These are phyloP conservation scores for Neelides folsomi DNA, from an alignment of 2,888 invertebrate genomes.

Conservation along the genomic window DNA sequence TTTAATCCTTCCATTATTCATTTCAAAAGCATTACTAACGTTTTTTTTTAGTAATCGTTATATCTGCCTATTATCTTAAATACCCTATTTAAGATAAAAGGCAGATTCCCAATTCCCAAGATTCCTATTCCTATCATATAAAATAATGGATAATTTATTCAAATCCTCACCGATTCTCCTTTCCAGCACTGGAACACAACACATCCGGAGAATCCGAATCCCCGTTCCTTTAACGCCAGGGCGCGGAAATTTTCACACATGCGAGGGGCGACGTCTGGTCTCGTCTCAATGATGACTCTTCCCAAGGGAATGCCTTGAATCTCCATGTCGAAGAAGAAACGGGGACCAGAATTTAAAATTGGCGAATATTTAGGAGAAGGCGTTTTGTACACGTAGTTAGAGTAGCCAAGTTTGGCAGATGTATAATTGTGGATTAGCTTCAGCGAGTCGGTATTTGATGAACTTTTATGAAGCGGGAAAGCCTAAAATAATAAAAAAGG, in stretches of 20 bases:
- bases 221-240: constrained; percentile 56
- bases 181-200: constrained; percentile 71
- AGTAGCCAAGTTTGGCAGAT: constrained; percentile 30
- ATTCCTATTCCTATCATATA: no score
- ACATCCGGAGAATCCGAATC: constrained; percentile 65
- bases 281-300: constrained; percentile 60
- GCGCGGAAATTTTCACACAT: constrained; percentile 67
- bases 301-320: constrained; percentile 57
- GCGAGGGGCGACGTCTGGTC: constrained; percentile 63
- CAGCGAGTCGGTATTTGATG: constrained; percentile 29
- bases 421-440: constrained; percentile 29
- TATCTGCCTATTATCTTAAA: no score
- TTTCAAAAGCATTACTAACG: no score
- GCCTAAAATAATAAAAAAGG: constrained; percentile 16
- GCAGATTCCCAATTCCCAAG: no score
- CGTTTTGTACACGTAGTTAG: constrained; percentile 18
- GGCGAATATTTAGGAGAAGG: constrained; percentile 33
- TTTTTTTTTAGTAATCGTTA: no score
- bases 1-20: no score
- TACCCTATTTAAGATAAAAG: no score
- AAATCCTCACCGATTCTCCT: constrained; percentile 52
- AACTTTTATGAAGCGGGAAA: constrained; percentile 26
- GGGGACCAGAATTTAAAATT: constrained; percentile 44
- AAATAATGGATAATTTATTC: no score
- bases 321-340: constrained; percentile 63